These are phyloP conservation scores for Misgurnus anguillicaudatus DNA, from an alignment of 2,113 vertebrate species.

Conservation along the genomic window DNA sequence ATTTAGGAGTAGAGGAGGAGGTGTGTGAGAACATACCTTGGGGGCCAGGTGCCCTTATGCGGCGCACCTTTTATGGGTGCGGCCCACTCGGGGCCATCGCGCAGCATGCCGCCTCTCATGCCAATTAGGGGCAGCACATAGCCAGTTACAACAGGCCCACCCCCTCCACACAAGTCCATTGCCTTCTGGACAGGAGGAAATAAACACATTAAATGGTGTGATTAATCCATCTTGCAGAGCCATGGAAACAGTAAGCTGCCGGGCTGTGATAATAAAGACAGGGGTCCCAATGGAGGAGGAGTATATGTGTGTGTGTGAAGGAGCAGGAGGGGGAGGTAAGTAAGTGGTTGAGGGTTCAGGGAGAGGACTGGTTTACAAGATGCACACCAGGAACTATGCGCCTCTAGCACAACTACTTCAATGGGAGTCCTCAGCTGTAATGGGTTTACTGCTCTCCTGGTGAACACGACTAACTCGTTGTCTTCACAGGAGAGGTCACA, in stretches of 20 bases:
- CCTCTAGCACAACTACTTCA: constrained; percentile 32
- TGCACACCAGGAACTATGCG: constrained; percentile 19
- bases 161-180: constrained; percentile 45
- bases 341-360: constrained; percentile 23
- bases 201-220: constrained; percentile 67
- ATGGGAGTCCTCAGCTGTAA: constrained; percentile 8
- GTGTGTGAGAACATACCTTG: constrained; percentile 20
- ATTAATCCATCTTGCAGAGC: constrained; percentile 69
- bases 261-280: constrained; percentile 55
- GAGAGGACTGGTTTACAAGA: constrained; percentile 46
- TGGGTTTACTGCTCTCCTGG: constrained; percentile 28
- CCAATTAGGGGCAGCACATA: constrained; percentile 63
- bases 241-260: constrained; percentile 66
- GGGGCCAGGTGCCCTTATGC: constrained; percentile 13
- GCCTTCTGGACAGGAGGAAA: constrained; percentile 64
- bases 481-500: constrained; percentile 2
- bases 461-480: neutral
- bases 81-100: constrained; percentile 28
- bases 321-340: constrained; percentile 32
- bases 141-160: constrained; percentile 57
- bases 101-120: constrained; percentile 42
- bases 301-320: constrained; percentile 28
- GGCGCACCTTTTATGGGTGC: constrained; percentile 29
- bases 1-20: constrained; percentile 35
- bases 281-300: constrained; percentile 51